These are phyloP conservation scores for Macrosiphum euphorbiae DNA, from an alignment of 2,888 invertebrate genomes.

Conservation along the genomic window DNA sequence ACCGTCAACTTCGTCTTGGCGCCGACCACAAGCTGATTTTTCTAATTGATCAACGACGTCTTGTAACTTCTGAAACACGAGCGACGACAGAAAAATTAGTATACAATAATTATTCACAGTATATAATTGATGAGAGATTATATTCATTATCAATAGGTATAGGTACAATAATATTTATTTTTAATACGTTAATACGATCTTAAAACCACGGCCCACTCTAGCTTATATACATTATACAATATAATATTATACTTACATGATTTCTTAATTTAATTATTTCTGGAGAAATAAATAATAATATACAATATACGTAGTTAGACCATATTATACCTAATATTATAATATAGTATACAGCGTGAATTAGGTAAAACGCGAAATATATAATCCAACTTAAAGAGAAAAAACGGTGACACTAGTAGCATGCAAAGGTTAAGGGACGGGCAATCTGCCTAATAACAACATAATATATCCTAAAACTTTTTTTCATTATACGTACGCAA, in stretches of 20 bases:
- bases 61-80: neutral
- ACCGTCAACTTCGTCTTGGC: constrained; percentile 45
- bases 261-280: no score
- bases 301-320: no score
- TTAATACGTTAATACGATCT: no score
- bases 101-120: neutral
- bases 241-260: no score
- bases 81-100: neutral
- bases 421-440: neutral
- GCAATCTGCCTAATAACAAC: neutral
- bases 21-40: neutral
- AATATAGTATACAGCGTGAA: neutral
- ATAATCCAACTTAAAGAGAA: neutral
- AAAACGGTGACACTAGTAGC: neutral
- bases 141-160: no score
- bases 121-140: no score
- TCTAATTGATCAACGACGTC: neutral
- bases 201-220: no score
- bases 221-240: no score
- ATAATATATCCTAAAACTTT: neutral
- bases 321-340: neutral
- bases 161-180: no score
- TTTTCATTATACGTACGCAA: neutral
- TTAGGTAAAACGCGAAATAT: neutral
- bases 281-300: no score